A percentile compares a stretch with the other conserved stretches of the same genome.
These are phyloP conservation scores for Nomada ferruginata DNA, from an alignment of 2,888 invertebrate genomes.

Conservation along the genomic window DNA sequence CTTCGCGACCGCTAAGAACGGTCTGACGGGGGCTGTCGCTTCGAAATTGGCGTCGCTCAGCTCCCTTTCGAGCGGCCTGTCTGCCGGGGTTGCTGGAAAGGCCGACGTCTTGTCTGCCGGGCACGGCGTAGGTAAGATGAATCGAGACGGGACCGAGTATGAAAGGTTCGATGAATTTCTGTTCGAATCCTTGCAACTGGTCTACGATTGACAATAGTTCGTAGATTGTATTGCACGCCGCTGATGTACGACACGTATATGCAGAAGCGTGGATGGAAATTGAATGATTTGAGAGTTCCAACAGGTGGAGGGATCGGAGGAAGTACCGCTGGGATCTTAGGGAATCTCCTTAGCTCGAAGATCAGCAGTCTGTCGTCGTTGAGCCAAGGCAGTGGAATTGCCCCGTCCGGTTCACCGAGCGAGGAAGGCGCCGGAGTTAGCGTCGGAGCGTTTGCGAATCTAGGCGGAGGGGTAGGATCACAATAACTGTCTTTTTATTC, in stretches of 20 bases:
- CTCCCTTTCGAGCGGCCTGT: slow-evolving; percentile 85
- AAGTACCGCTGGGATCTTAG: slow-evolving; percentile 39
- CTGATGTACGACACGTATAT: no score
- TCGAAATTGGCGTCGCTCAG: slow-evolving; percentile 82
- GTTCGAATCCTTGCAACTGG: not conserved
- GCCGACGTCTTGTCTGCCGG: slow-evolving; percentile 30
- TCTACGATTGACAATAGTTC: no score
- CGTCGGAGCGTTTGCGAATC: slow-evolving; percentile 76
- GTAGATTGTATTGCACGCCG: no score
- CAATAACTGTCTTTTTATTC: slow-evolving; percentile 55
- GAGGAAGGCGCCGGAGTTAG: slow-evolving; percentile 70
- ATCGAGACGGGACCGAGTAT: no score
- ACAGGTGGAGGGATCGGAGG: slow-evolving; percentile 38
- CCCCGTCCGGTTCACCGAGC: slow-evolving; percentile 16
- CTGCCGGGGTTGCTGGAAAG: slow-evolving; percentile 66
- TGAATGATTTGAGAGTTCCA: not conserved
- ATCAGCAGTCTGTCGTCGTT: slow-evolving; percentile 56
- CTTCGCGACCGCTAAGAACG: slow-evolving; percentile 77
- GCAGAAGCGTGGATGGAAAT: not conserved
- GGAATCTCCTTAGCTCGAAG: slow-evolving; percentile 58
- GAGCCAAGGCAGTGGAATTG: slow-evolving; percentile 67
- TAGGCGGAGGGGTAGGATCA: slow-evolving; percentile 79
- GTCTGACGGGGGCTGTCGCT: slow-evolving; percentile 76
- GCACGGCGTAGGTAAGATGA: slow-evolving; percentile 2
- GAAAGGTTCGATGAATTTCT: not conserved